Evolutionary conservation across 2,888 invertebrate species (phyloP).

Genomic region (Nemotelus nigrinus): DNA sequence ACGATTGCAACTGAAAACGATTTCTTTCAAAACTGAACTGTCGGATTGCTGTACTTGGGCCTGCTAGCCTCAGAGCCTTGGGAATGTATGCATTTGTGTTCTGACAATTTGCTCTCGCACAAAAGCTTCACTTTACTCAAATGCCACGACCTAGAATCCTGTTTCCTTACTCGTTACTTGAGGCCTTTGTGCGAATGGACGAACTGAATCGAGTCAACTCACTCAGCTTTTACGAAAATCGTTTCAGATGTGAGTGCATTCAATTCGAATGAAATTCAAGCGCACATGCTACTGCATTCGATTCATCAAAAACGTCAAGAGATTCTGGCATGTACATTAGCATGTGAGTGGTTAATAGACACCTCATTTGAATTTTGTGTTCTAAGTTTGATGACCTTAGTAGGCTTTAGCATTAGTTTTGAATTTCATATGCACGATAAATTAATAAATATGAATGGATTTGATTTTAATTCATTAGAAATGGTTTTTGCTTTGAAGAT

Average conservation of each 20-base stretch:
- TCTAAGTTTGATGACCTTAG: too few species aligned
- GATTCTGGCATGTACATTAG: too few species aligned
- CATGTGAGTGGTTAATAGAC: too few species aligned
- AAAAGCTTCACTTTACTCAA: slow-evolving; percentile 19
- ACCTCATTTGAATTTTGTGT: too few species aligned
- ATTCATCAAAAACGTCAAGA: too few species aligned
- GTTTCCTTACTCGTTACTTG: background rate
- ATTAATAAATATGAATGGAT: too few species aligned
- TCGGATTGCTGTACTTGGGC: background rate
- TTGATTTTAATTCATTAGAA: too few species aligned
- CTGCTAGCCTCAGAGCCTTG: background rate
- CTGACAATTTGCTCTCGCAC: slow-evolving; percentile 17
- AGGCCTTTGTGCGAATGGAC: slow-evolving; percentile 4
- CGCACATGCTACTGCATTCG: too few species aligned
- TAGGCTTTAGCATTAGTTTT: too few species aligned
- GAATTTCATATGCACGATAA: too few species aligned
- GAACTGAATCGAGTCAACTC: slow-evolving; percentile 5
- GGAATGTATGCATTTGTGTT: background rate
- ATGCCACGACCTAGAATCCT: background rate
- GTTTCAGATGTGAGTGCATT: background rate
- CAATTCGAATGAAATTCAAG: too few species aligned
- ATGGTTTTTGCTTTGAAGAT: too few species aligned
- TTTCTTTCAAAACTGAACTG: slow-evolving; percentile 9
- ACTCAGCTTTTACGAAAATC: slow-evolving; percentile 1
- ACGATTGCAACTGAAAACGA: slow-evolving; percentile 15